Base-by-base conservation (phyloP, 1,140 invertebrate genomes). In the Brachionus rotundiformis region DNA sequence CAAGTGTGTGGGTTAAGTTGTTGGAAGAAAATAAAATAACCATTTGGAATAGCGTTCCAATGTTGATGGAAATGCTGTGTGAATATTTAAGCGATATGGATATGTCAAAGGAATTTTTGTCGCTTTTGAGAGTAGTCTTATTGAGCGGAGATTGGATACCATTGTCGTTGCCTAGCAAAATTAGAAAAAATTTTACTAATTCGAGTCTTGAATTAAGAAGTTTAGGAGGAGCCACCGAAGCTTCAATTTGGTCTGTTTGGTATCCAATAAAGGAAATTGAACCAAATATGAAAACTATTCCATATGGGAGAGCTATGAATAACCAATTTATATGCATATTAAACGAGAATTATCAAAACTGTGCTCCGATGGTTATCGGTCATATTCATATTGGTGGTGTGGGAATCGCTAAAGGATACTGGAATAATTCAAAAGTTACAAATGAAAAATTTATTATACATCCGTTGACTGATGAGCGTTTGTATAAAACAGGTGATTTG, bases 1-100 rank as follows among this genome's bases (percentile, higher is more conserved):
- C 61, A 27, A 4, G 27, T 13, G 19, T 27, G 6, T 63, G 61
- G 61, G 0, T 27, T 27, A 29, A 63, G 2, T 63, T 63, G 10
- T 5, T 63, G 0, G 27, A 27, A 27, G 25, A 29, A 27, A 10
- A 63, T 13, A 25, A 29, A 63, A 29, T 63, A 27, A 63, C 61
- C 7, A 63, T 63, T 1, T 63, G 61, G 61, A 63, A 63, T 63
- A 63, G 61, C 27, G 61, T 63, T 29, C 61, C 61, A 63, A 63
- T 63, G 61, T 3, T 63, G 27, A 63, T 63, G 61, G 19, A 63
- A 63, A 63, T 63, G 61, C 13, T 63, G 27, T 27, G 19, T 29
- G 61, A 63, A 13, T 13, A 63, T 13, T 7, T 29, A 63, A 63
- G 11, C 7, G 27, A 63, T 27, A 11, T 27, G 23, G 6, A 27